A percentile compares a stretch with the other conserved stretches of the same genome.
phyloP scores from a whole-genome alignment of 2,888 invertebrate species.

The Thysanoteuthis rhombus region DNA sequence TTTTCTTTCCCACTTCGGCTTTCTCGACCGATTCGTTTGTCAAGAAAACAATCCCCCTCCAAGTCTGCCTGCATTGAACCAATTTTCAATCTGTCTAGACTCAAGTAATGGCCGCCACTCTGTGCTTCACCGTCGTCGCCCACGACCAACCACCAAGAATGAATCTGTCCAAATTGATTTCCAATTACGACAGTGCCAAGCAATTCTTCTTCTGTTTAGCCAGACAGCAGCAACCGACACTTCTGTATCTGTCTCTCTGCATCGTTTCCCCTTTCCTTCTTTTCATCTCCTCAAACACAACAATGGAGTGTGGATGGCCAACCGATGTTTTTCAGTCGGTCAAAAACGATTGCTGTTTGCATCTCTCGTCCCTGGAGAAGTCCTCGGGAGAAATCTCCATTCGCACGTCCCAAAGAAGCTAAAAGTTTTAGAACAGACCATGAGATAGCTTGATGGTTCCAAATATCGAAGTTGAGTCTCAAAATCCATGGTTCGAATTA shows the following conservation, averaged over 20 bases:
- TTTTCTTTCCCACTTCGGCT: background rate
- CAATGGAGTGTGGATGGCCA: background rate
- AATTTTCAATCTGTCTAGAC: background rate
- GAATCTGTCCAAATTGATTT: background rate
- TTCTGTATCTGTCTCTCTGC: background rate
- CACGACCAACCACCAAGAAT: background rate
- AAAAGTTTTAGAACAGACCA: too few species aligned
- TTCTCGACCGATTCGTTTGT: background rate
- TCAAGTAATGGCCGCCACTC: background rate
- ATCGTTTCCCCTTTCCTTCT: background rate
- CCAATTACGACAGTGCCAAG: background rate
- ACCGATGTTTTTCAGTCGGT: background rate
- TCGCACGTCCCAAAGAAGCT: too few species aligned
- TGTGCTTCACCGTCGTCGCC: background rate
- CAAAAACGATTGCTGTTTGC: background rate
- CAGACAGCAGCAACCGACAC: background rate
- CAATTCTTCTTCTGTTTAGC: background rate
- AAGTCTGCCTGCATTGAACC: background rate
- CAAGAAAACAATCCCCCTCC: background rate
- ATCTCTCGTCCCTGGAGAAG: too few species aligned
- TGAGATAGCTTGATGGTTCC: too few species aligned
- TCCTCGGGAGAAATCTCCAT: too few species aligned
- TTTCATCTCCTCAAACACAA: background rate
- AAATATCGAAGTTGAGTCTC: too few species aligned
- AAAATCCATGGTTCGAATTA: too few species aligned